Percentiles rank a stretch among this genome's conserved stretches.
phyloP scores from a whole-genome alignment of 2,797 vertebrate genomes.

The Alosa sapidissima region DNA sequence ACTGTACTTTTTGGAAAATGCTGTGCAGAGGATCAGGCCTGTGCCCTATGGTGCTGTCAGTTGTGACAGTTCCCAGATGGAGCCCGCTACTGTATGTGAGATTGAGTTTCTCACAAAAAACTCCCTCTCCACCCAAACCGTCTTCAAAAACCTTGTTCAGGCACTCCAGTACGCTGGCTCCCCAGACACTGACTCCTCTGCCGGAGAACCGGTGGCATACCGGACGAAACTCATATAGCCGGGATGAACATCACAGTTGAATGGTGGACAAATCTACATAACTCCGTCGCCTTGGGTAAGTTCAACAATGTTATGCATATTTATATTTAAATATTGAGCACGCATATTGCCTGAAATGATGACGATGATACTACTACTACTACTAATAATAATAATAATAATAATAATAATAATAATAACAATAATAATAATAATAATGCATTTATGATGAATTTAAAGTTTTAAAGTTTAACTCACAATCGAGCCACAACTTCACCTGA shows the following conservation, averaged over 20 bases:
- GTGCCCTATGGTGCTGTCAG: slow-evolving; percentile 86
- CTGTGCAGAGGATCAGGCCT: slow-evolving; percentile 77
- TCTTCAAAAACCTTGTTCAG: slow-evolving; percentile 79
- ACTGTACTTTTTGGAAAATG: slow-evolving; percentile 64
- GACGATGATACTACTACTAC: neutral
- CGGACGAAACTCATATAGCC: neutral
- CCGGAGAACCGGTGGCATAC: neutral
- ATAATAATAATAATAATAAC: slow-evolving; percentile 4
- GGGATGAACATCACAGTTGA: slow-evolving; percentile 2
- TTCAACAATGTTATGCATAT: neutral
- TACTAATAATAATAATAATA: neutral
- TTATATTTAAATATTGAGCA: neutral
- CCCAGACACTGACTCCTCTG: slow-evolving; percentile 50
- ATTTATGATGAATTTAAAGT: neutral
- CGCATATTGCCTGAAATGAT: neutral
- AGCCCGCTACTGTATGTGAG: slow-evolving; percentile 87
- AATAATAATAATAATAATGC: neutral
- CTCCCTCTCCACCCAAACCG: slow-evolving; percentile 75
- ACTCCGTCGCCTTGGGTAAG: neutral
- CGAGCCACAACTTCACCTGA: neutral
- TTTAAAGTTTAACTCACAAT: neutral
- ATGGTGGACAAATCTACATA: neutral
- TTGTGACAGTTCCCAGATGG: slow-evolving; percentile 87
- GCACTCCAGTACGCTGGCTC: slow-evolving; percentile 67
- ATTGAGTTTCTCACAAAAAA: slow-evolving; percentile 86